Evolutionary conservation across 2,888 invertebrate species (phyloP).

Genomic region (Tiliacea citrago): DNA sequence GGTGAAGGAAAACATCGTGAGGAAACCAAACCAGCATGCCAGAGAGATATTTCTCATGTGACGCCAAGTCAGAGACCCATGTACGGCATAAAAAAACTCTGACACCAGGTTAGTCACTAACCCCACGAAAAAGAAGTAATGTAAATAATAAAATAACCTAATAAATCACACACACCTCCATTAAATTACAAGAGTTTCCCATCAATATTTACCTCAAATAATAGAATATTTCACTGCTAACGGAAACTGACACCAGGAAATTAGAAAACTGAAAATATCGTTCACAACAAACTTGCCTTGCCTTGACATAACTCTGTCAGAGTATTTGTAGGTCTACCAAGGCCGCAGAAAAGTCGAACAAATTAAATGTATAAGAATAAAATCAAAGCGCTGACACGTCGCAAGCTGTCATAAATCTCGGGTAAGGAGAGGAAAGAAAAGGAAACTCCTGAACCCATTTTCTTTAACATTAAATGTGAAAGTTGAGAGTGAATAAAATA

Average conservation of each 20-base stretch:
- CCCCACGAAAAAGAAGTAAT: too few species aligned
- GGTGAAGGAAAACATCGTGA: too few species aligned
- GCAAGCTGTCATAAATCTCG: conserved; percentile 29
- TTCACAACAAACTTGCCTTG: not conserved
- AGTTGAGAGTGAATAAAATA: conserved; percentile 50
- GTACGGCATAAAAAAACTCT: too few species aligned
- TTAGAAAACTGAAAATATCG: conserved; percentile 37
- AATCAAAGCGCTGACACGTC: conserved; percentile 16
- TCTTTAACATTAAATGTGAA: conserved; percentile 20
- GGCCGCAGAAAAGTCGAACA: not conserved
- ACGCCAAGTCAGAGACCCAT: too few species aligned
- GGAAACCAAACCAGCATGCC: too few species aligned
- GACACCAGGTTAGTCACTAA: too few species aligned
- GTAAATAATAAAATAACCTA: too few species aligned
- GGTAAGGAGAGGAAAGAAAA: conserved; percentile 17
- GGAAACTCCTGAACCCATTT: conserved; percentile 14
- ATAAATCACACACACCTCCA: not conserved
- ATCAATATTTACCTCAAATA: conserved; percentile 27
- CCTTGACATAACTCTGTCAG: conserved; percentile 21
- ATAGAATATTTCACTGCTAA: conserved; percentile 9
- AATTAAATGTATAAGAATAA: conserved; percentile 1
- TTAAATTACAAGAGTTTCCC: not conserved
- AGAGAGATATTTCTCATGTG: too few species aligned
- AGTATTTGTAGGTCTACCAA: not conserved
- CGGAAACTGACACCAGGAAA: conserved; percentile 49